Evolutionary conservation across 1,140 invertebrate genomes (phyloP).

Genomic region (Lasioglossum albipes): DNA sequence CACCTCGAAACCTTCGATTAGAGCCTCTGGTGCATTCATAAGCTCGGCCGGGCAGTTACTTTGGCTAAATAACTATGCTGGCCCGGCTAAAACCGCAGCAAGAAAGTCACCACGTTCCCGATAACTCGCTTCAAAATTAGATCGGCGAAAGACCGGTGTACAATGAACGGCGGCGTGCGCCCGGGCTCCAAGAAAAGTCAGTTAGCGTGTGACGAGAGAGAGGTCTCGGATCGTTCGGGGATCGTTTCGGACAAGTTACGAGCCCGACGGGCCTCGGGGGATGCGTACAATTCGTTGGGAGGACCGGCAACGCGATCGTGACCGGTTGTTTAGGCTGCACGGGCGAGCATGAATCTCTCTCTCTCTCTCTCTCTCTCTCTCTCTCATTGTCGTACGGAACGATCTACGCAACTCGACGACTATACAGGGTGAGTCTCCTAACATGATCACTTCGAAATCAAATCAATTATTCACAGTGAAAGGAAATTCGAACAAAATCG

Average conservation of each 20-base stretch:
- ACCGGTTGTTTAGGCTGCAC: background rate
- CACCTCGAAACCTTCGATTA: too few species aligned
- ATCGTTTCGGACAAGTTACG: background rate
- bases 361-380: constrained; percentile 18
- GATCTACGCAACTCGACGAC: too few species aligned
- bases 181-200: background rate
- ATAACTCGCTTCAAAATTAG: background rate
- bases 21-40: too few species aligned
- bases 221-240: background rate
- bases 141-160: background rate
- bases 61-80: background rate
- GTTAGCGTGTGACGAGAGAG: background rate
- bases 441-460: too few species aligned
- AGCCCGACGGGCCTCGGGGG: background rate
- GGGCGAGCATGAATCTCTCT: constrained; percentile 3
- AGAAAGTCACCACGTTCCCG: background rate
- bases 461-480: too few species aligned
- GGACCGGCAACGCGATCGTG: background rate
- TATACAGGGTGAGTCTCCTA: too few species aligned
- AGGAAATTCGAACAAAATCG: too few species aligned
- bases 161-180: background rate
- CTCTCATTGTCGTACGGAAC: background rate
- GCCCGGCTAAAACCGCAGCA: background rate
- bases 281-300: background rate
- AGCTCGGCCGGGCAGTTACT: too few species aligned